Conservation (phyloP, 1,140 invertebrate genomes). For the Pseudomyrmex concolor region DNA sequence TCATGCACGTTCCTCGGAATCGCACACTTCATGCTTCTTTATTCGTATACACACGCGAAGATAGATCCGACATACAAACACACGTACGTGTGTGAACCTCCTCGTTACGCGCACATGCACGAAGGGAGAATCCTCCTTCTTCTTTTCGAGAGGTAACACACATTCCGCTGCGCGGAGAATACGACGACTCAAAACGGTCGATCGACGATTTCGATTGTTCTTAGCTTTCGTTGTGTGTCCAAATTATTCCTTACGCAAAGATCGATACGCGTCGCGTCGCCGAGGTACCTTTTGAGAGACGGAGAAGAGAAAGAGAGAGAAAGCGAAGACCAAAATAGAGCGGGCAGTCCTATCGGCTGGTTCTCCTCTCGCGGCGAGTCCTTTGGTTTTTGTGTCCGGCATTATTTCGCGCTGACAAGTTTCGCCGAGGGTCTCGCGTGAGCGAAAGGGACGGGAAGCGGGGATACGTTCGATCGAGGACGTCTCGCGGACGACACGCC, state of each 20-base stretch:
- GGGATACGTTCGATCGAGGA: constrained; percentile 43
- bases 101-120: not conserved
- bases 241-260: constrained; percentile 25
- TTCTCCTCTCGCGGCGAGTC: constrained; percentile 3
- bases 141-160: not conserved
- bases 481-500: constrained; percentile 26
- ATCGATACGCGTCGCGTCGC: constrained; percentile 42
- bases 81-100: not conserved
- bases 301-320: not conserved
- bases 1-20: not conserved
- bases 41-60: not conserved
- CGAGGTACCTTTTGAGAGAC: constrained; percentile 7
- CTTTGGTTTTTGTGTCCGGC: constrained; percentile 45
- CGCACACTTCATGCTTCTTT: not conserved
- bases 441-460: not conserved
- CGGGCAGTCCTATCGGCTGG: constrained; percentile 23
- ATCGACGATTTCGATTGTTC: constrained; percentile 27
- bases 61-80: not conserved
- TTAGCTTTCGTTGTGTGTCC: constrained; percentile 7
- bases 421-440: not conserved
- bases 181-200: constrained; percentile 17
- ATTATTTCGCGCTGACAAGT: constrained; percentile 46
- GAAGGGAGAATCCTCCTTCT: no score
- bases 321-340: constrained; percentile 44
- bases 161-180: not conserved